These are phyloP conservation scores for Agrotis exclamationis DNA, from an alignment of 2,888 invertebrate genomes.

Conservation along the genomic window DNA sequence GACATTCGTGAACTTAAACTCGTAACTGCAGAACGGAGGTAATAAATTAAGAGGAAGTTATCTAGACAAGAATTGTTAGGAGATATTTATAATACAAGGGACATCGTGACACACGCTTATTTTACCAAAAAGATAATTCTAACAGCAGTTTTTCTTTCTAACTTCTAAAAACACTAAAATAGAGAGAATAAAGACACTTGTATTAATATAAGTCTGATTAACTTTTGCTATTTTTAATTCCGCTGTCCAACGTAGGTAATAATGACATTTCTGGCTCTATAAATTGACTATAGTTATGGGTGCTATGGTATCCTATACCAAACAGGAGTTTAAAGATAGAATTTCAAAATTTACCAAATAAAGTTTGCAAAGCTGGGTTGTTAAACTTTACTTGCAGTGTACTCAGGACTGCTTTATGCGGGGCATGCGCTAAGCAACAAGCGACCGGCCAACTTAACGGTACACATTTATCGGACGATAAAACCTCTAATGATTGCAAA, in stretches of 20 bases:
- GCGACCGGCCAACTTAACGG: slow-evolving; percentile 59
- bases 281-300: neutral
- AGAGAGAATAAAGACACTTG: too few relatives aligned
- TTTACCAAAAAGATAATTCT: too few relatives aligned
- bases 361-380: slow-evolving; percentile 25
- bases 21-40: slow-evolving; percentile 36
- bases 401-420: slow-evolving; percentile 62
- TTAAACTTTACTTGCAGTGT: slow-evolving; percentile 55
- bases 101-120: too few relatives aligned
- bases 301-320: too few relatives aligned
- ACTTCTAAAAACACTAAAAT: too few relatives aligned
- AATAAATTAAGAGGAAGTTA: slow-evolving; percentile 49
- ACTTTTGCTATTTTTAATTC: too few relatives aligned
- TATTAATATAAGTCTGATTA: too few relatives aligned
- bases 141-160: too few relatives aligned
- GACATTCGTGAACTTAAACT: slow-evolving; percentile 59
- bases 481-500: slow-evolving; percentile 64
- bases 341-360: neutral
- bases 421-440: slow-evolving; percentile 58
- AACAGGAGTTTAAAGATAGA: neutral
- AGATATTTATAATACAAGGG: slow-evolving; percentile 26
- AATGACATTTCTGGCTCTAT: too few relatives aligned
- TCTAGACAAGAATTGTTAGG: slow-evolving; percentile 24
- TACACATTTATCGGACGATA: slow-evolving; percentile 47
- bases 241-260: too few relatives aligned